Percentiles rank a stretch among this genome's conserved stretches.
phyloP scores from a whole-genome alignment of 2,113 vertebrate species.

The Daboia siamensis region DNA sequence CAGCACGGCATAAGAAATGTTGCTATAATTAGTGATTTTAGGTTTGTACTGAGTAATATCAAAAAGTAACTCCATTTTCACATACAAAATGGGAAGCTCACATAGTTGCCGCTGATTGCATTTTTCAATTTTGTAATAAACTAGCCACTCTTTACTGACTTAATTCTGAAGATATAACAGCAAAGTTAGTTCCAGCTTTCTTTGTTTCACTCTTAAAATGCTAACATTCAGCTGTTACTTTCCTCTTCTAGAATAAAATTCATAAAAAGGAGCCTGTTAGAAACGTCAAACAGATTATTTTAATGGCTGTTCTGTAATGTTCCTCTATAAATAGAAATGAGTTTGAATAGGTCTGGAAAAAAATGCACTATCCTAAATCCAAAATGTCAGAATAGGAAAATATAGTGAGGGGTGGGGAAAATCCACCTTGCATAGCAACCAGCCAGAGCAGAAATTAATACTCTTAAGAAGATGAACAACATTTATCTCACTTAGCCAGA shows the following conservation, averaged over 20 bases:
- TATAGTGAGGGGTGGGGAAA: conserved; percentile 32
- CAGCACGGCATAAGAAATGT: no score
- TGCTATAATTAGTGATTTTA: background rate
- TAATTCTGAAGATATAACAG: background rate
- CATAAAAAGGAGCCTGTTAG: conserved; percentile 27
- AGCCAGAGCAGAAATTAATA: conserved; percentile 40
- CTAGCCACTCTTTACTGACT: background rate
- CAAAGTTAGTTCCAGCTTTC: background rate
- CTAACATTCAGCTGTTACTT: conserved; percentile 31
- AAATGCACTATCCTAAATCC: conserved; percentile 41
- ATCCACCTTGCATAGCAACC: conserved; percentile 44
- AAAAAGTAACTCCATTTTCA: background rate
- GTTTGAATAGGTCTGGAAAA: conserved; percentile 43
- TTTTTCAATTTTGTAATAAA: background rate
- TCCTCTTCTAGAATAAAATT: conserved; percentile 26
- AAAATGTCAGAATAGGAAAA: conserved; percentile 27
- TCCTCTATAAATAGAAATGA: conserved; percentile 49
- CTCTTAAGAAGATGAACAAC: conserved; percentile 35
- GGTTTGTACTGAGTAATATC: background rate
- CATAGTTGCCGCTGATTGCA: background rate
- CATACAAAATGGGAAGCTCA: background rate
- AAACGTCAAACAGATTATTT: conserved; percentile 51
- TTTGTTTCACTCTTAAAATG: conserved; percentile 25
- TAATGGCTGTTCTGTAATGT: conserved; percentile 53
- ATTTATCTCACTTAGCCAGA: conserved; percentile 27